Evolutionary conservation across 2,113 vertebrate species (phyloP), one percentile per base, ranked within the genome.

Genomic region (Acinonyx jubatus): DNA sequence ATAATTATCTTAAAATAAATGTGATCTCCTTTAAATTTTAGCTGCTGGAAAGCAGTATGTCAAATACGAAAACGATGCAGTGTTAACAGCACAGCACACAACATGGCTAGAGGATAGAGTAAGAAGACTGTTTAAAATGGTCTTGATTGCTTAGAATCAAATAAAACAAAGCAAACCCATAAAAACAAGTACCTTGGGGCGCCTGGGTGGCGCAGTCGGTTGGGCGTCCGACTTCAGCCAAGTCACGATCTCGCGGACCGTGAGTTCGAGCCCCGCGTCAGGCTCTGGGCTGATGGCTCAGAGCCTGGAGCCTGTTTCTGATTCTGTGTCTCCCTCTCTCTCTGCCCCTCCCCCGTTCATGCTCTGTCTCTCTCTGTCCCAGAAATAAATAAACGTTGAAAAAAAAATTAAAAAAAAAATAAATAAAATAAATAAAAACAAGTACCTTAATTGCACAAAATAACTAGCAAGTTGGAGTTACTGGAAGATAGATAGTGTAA

Each of bases 1-100:
- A 96, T 85, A 97, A 98, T 96, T 83, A 96, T 65, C 96, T 95
- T 96, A 97, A 98, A 98, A 98, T 90, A 97, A 98, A 97, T 92
- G 84, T 36, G 33, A 18, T 97, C 13, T 85, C 73, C 66, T 97
- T 98, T 89, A 97, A 69, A 96, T 97, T 98, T 94, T 86, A 94
- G 83, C 57, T 97, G 82, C 74, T 83, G 94, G 61, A 96, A 96
- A 52, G 33, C 66, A 96, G 98, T 93, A 97, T 74, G 48, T 97
- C 87, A 97, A 88, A 83, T 61, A 97, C 68, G 63, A 74, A 97
- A 92, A 90, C 7, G 88, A 73, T 33, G 31, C 76, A 96, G 13
- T 61, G 19, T 88, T 91, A 93, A 89, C 68, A 61, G 1, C n/a
- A 31, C 1, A 74, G 86, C 33, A 79, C 4, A 57, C 12, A 68